Evolutionary conservation across 2,888 invertebrate genomes (phyloP), one percentile per base, ranked within the genome.

Genomic region (Thereva nobilitata): DNA sequence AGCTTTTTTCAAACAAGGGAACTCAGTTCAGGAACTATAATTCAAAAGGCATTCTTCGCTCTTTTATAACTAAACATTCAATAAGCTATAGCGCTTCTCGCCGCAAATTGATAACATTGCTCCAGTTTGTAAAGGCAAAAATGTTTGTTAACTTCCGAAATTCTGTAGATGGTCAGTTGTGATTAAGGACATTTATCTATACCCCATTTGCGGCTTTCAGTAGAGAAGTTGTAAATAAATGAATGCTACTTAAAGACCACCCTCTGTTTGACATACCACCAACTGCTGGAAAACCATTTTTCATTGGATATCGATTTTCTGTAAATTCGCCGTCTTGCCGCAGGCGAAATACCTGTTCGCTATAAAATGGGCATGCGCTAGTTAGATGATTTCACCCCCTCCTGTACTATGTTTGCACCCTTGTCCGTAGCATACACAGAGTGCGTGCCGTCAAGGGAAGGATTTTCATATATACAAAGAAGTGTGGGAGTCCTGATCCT

Each of bases 321-420:
- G 63, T 34, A n/a, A 40, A 59, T 55, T 64, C 56, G 59, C 59
- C 56, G 57, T 41, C 41, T 47, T 59, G 47, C 66, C 52, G 50
- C 38, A 50, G 64, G 61, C 61, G 61, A 65, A 61, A 66, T 64
- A 68, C 68, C 68, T 68, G 68, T 68, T 68, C 68, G 66, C 65
- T 12, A 44, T 47, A 41, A 50, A 61, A 41, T 7, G 12, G 64
- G 37, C 64, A 64, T 64, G 64, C 64, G 64, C 64, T 54, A 35
- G 8, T 35, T 34, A 10, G 38, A 34, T 40, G 9, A 7, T 50
- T 7, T 40, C 37, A 40, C 41, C 61, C 12, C 61, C 61, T 49
- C 61, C 23, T 23, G 61, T 61, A 50, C 50, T 34, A 50, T 10
- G 34, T 50, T 59, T 61, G 49, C 50, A 37, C 53, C 53, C 40